Evolutionary conservation across 2,113 vertebrate species (phyloP), one percentile per base, ranked within the genome.

Genomic region (Melanerpes aurifrons): DNA sequence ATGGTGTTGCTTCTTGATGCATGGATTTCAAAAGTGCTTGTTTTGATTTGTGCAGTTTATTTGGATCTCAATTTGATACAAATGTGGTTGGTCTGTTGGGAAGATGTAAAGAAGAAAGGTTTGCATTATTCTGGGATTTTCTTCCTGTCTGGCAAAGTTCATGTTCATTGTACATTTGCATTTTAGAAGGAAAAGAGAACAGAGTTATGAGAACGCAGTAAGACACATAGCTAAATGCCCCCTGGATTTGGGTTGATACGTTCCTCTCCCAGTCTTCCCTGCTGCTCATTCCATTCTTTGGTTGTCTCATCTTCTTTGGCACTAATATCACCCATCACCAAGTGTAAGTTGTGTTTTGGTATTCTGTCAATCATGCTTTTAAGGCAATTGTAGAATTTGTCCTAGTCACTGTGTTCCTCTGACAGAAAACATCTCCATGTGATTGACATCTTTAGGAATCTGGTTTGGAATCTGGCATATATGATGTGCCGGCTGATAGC

Each of bases 281-380:
- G 95, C 95, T 96, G 89, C 40, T 95, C 24, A 0, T 82, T 95
- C 94, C 86, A 87, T 90, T 96, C 90, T 96, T 86, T 79, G 58
- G 80, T 95, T 95, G 93, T 95, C 62, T 50, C 40, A 75, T 94
- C 86, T 90, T 83, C 90, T 90, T 92, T 89, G 94, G 92, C 71
- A 87, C 79, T 90, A 93, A 95, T 90, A 81, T 93, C 94, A 94
- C 63, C 92, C 83, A 96, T 96, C 89, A 89, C 58, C 83, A 92
- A 96, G 92, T 90, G 50, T 78, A 94, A 94, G 86, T 93, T 93
- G 81, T 96, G 96, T 96, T 96, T 96, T 95, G 92, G 94, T 96
- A 95, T 90, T 92, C 96, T 96, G 96, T 96, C 96, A 96, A 96
- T 96, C 96, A 96, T 67, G 43, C 67, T 90, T 95, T 90, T 92